phyloP scores from a whole-genome alignment of 1,140 invertebrate species.

The Pseudomyrmex dendroicus region DNA sequence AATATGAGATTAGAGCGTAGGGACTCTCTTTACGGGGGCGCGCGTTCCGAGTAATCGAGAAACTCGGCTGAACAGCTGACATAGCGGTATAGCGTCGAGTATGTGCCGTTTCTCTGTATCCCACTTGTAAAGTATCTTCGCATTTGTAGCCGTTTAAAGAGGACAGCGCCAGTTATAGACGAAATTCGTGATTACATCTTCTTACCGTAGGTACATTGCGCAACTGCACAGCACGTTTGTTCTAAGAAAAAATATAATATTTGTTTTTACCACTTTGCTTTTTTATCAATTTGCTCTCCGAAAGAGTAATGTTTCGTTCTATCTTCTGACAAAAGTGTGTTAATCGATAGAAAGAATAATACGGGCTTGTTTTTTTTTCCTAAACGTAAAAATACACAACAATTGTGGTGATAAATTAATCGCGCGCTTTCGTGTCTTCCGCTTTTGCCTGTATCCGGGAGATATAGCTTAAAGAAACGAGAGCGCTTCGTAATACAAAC shows the following conservation, averaged over 20 bases:
- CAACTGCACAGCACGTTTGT: no score
- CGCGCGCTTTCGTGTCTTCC: conserved; percentile 13
- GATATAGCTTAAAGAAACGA: conserved; percentile 18
- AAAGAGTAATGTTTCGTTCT: neutral
- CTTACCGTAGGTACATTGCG: no score
- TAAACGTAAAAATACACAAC: conserved; percentile 24
- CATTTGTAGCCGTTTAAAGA: neutral
- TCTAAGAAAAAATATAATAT: no score
- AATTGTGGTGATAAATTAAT: conserved; percentile 12
- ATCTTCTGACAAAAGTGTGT: neutral
- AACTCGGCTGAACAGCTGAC: neutral
- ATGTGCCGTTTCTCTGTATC: neutral
- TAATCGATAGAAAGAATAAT: conserved; percentile 8
- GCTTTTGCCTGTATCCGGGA: neutral
- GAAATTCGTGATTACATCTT: neutral
- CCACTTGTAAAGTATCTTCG: neutral
- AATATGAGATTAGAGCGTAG: conserved; percentile 20
- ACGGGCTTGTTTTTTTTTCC: neutral
- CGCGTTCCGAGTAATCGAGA: conserved; percentile 2
- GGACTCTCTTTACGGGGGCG: neutral
- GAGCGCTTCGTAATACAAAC: conserved; percentile 2
- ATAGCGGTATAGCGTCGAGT: neutral
- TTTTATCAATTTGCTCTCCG: no score
- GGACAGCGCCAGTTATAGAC: no score
- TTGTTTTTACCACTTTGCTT: no score